These are phyloP conservation scores for Empis stercorea DNA, from an alignment of 2,888 invertebrate genomes.

Conservation along the genomic window DNA sequence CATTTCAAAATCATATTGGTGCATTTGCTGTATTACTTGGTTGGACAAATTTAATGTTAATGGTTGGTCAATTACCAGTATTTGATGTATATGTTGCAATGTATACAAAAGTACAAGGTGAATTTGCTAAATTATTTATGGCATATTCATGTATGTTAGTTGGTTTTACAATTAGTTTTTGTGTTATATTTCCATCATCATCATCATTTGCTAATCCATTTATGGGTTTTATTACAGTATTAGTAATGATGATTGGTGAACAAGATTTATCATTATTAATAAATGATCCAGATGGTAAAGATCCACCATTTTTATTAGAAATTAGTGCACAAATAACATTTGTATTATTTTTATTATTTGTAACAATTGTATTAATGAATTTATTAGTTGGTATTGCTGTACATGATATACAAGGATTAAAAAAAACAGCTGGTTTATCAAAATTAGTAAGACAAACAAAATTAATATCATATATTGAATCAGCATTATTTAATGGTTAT, in stretches of 20 bases:
- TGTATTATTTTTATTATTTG: constrained; percentile 66
- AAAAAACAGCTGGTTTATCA: constrained; percentile 72
- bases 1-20: constrained; percentile 78
- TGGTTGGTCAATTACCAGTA: constrained; percentile 78
- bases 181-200: constrained; percentile 73
- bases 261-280: constrained; percentile 62
- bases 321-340: constrained; percentile 74
- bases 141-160: constrained; percentile 75
- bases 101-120: constrained; percentile 78
- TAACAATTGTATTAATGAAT: constrained; percentile 78
- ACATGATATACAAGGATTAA: constrained; percentile 73
- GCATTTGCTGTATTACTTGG: constrained; percentile 75
- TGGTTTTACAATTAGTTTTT: constrained; percentile 78
- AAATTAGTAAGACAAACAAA: constrained; percentile 75
- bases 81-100: constrained; percentile 84
- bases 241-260: constrained; percentile 85
- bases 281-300: constrained; percentile 62
- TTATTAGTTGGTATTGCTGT: constrained; percentile 76
- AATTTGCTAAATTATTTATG: constrained; percentile 73
- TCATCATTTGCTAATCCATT: constrained; percentile 73
- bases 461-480: constrained; percentile 73
- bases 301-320: constrained; percentile 61
- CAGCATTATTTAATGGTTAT: constrained; percentile 67
- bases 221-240: constrained; percentile 69
- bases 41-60: constrained; percentile 83